phyloP scores from a whole-genome alignment of 2,797 vertebrate species.

The Anniella stebbinsi region DNA sequence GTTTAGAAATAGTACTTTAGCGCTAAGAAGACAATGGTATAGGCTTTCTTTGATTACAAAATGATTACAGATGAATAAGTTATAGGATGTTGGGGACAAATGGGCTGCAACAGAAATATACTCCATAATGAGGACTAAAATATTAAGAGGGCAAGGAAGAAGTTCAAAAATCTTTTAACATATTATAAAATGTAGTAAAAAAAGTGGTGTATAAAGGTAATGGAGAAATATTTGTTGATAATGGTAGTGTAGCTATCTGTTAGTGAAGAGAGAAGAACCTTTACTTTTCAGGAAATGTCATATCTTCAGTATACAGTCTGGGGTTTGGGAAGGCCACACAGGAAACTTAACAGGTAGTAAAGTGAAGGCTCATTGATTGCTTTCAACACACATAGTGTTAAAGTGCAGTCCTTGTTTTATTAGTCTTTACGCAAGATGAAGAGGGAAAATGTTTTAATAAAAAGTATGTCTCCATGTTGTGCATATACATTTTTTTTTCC shows the following conservation, averaged over 20 bases:
- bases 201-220: background rate
- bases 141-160: background rate
- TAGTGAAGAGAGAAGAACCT: background rate
- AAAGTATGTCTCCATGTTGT: background rate
- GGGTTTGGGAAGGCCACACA: background rate
- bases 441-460: background rate
- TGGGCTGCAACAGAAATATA: background rate
- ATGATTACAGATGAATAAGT: background rate
- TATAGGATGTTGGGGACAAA: background rate
- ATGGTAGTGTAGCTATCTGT: background rate
- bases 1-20: background rate
- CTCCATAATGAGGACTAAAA: background rate
- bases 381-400: background rate
- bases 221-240: background rate
- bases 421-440: background rate
- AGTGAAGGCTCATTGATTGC: background rate
- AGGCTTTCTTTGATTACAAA: background rate
- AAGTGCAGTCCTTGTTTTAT: background rate
- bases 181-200: background rate
- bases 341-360: background rate
- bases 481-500: background rate
- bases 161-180: background rate
- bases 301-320: background rate
- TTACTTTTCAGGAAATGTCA: background rate
- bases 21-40: background rate